These are phyloP conservation scores for Odobenus rosmarus DNA, from an alignment of 2,113 vertebrate species.

Conservation along the genomic window DNA sequence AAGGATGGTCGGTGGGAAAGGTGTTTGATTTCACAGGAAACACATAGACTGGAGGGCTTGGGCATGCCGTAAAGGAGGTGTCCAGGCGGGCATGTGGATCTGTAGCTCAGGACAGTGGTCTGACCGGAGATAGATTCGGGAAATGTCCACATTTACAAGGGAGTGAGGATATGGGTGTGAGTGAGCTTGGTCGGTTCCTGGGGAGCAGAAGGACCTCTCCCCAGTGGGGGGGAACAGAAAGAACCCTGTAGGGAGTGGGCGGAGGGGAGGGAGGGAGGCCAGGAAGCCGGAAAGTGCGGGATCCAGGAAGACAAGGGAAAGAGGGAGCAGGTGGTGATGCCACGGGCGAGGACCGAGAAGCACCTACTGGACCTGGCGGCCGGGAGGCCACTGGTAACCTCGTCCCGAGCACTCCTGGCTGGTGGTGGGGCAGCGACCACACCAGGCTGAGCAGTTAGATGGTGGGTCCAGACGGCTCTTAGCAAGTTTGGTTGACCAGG, in stretches of 20 bases:
- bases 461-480: fast-evolving
- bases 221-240: background rate
- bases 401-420: background rate
- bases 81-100: background rate
- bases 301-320: background rate
- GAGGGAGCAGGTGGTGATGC: fast-evolving
- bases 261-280: background rate
- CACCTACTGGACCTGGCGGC: background rate
- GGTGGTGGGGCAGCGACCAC: background rate
- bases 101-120: background rate
- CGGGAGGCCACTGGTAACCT: background rate
- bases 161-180: background rate
- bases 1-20: background rate
- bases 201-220: background rate
- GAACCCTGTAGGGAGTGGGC: background rate
- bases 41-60: background rate
- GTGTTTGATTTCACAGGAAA: background rate
- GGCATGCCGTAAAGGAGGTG: background rate
- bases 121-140: background rate
- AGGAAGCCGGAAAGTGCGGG: no score
- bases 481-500: background rate
- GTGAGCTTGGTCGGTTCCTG: background rate
- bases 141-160: background rate
- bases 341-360: background rate
- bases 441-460: no score